Base-by-base conservation (phyloP, 2,113 vertebrate species). In the Boulengeromyrus knoepffleri region DNA sequence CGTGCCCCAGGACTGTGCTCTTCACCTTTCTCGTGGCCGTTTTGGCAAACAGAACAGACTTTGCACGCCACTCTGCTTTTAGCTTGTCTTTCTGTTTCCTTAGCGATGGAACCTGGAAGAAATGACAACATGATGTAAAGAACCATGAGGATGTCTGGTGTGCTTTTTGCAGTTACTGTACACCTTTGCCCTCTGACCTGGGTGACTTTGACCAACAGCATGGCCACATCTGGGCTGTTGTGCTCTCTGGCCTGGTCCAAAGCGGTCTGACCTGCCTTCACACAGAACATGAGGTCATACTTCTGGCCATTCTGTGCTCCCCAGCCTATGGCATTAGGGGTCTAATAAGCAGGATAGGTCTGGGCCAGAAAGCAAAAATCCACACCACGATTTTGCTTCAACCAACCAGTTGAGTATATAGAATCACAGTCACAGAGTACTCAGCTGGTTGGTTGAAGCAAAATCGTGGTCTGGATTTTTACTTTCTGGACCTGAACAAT, bases 231-330 rank as follows among this genome's bases (percentile, higher is more conserved):
- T 0, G 96, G 96, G 89, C 97, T 97, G 90, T 98, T 96, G 91
- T 97, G 95, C 80, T 97, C 95, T 91, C 96, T 96, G 91, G 97
- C 97, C 84, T 96, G 96, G 90, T 98, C 97, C 91, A 98, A 94
- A 0, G 97, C 96, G n/a, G 96, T 98, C 93, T 96, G 97, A 88
- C 97, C 97, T 93, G 96, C 96, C 98, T 99, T 92, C 74, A 90
- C 88, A 36, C 85, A 89, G 45, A 70, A 46, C 31, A 3, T 8
- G 5, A 3, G 21, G 15, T 58, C 45, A 52, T 2, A 31, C 45
- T 56, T 84, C 45, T 46, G 77, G 74, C 36, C 36, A 15, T 39
- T 80, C 74, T 36, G 31, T 39, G 70, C 36, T 77, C 31, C 15
- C 31, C 36, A 77, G 31, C 70, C 36, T 39, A 36, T 77, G 70